phyloP scores from a whole-genome alignment of 2,797 vertebrate species.

The Pampus argenteus region DNA sequence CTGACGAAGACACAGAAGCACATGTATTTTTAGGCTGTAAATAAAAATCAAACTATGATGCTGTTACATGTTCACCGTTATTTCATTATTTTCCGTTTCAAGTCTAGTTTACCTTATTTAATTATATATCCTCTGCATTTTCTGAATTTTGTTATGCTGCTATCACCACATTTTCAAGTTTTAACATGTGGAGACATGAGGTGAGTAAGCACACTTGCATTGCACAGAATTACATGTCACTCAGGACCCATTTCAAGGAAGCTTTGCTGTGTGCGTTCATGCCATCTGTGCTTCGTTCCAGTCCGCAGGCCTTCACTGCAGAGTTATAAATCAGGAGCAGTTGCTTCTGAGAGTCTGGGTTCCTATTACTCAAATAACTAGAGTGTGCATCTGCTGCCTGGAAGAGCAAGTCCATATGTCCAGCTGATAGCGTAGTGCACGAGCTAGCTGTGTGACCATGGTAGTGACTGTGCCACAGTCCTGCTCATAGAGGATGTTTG shows the following conservation, averaged over 20 bases:
- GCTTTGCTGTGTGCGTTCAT: not conserved
- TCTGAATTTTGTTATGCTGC: not conserved
- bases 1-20: conserved; percentile 48
- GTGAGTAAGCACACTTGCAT: not conserved
- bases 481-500: not conserved
- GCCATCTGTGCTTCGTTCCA: conserved; percentile 8
- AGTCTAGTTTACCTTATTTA: too few relatives aligned
- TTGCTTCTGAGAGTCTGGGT: conserved; percentile 55
- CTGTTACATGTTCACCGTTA: not conserved
- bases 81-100: not conserved
- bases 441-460: conserved; percentile 16
- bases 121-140: not conserved
- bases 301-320: not conserved
- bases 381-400: conserved; percentile 1
- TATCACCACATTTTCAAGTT: too few relatives aligned
- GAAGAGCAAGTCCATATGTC: conserved; percentile 11
- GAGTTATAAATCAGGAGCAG: conserved; percentile 40
- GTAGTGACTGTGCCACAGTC: not conserved
- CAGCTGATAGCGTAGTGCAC: conserved; percentile 13
- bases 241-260: not conserved
- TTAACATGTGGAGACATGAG: not conserved
- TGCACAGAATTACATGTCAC: not conserved
- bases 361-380: conserved; percentile 54
- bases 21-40: not conserved
- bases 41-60: not conserved